phyloP scores from a whole-genome alignment of 2,888 invertebrate genomes.

The Cerceris rybyensis region DNA sequence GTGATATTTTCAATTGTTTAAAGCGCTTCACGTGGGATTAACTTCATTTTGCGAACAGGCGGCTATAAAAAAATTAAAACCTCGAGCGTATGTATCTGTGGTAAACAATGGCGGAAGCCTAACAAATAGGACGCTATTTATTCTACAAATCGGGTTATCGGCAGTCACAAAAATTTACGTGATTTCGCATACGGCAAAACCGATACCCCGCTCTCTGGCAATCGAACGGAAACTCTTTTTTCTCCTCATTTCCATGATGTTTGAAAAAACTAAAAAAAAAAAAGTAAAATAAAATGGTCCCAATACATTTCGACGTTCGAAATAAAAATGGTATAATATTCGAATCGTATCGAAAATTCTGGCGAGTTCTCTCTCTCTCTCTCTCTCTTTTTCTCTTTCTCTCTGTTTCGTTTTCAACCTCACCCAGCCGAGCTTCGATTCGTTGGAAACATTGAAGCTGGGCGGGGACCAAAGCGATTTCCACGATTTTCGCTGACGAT shows the following conservation, averaged over 20 bases:
- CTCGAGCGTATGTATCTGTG: constrained; percentile 32
- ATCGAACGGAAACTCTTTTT: constrained; percentile 33
- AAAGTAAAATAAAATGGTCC: background rate
- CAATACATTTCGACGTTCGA: constrained; percentile 21
- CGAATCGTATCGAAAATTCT: constrained; percentile 13
- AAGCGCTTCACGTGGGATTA: constrained; percentile 6
- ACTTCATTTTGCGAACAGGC: constrained; percentile 21
- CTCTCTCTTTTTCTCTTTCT: too few relatives aligned
- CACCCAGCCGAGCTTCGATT: background rate
- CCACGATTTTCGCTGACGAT: constrained; percentile 31
- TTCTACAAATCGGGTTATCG: constrained; percentile 54
- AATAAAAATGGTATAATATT: background rate
- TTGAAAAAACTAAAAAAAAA: constrained; percentile 3
- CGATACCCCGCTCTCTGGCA: constrained; percentile 26
- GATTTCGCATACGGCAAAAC: constrained; percentile 23
- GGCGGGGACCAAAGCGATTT: constrained; percentile 19
- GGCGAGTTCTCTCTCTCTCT: background rate
- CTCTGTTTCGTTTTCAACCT: too few relatives aligned
- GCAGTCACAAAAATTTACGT: constrained; percentile 40
- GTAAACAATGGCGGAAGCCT: constrained; percentile 32
- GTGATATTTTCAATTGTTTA: background rate
- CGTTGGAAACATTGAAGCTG: constrained; percentile 7
- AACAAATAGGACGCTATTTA: constrained; percentile 56
- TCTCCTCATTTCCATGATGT: constrained; percentile 14
- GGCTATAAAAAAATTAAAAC: constrained; percentile 44